Percentiles rank a stretch among this genome's conserved stretches.
Evolutionary conservation across 2,888 invertebrate genomes (phyloP).

Genomic region (Dolichomitus sp.): DNA sequence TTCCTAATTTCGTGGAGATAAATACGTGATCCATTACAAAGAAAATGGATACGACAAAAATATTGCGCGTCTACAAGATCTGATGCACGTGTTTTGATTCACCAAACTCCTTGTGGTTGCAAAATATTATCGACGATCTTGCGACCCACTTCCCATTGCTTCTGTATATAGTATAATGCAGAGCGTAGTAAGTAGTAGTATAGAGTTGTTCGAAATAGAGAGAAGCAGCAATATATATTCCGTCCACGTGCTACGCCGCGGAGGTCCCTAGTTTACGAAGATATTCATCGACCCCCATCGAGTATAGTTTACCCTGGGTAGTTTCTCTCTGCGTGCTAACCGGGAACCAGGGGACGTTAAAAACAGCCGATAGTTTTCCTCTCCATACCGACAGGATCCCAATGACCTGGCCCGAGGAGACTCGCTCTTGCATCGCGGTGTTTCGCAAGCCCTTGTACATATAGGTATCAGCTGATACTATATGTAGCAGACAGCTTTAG

Average conservation of each 20-base stretch:
- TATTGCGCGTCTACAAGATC: not conserved
- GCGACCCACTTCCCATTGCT: conserved; percentile 10
- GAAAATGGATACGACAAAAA: not conserved
- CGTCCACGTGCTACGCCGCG: conserved; percentile 39
- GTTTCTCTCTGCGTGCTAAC: conserved; percentile 29
- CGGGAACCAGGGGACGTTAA: conserved; percentile 50
- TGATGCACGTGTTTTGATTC: conserved; percentile 35
- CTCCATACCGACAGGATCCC: conserved; percentile 19
- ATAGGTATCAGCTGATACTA: conserved; percentile 30
- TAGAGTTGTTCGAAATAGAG: conserved; percentile 36
- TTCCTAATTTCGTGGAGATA: not conserved
- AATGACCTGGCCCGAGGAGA: conserved; percentile 22
- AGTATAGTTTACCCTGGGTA: conserved; percentile 65
- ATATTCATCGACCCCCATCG: conserved; percentile 65
- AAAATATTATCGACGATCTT: conserved; percentile 33
- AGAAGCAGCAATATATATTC: conserved; percentile 58
- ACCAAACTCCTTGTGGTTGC: conserved; percentile 9
- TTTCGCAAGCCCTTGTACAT: conserved; percentile 20
- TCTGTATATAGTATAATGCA: not conserved
- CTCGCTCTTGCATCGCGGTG: conserved; percentile 10
- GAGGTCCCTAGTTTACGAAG: conserved; percentile 60
- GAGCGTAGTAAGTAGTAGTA: conserved; percentile 24
- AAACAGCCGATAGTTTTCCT: conserved; percentile 60
- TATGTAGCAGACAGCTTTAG: conserved; percentile 69
- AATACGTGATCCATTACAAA: not conserved